Evolutionary conservation across 1,140 invertebrate species (phyloP).

Genomic region (Eriosoma lanigerum): DNA sequence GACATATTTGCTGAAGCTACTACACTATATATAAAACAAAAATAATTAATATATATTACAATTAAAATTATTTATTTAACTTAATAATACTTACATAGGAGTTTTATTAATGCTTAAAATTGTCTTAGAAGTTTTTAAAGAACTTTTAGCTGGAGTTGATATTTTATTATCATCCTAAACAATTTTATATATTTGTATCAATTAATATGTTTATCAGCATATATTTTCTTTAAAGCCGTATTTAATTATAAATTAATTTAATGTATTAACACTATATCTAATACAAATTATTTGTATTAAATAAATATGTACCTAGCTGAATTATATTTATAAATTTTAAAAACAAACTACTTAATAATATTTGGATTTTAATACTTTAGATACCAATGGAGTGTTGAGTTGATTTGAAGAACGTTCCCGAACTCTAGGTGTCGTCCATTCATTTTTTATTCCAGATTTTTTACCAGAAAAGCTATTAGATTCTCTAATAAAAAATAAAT

Average conservation of each 20-base stretch:
- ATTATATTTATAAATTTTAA: too few relatives aligned
- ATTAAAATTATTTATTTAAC: background rate
- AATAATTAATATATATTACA: background rate
- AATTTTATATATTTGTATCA: too few relatives aligned
- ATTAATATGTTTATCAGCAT: too few relatives aligned
- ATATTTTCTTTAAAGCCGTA: too few relatives aligned
- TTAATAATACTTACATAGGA: conserved; percentile 30
- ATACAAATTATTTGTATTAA: too few relatives aligned
- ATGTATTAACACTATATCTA: too few relatives aligned
- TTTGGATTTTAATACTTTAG: conserved; percentile 4
- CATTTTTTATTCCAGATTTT: background rate
- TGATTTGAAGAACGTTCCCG: background rate
- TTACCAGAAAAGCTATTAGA: background rate
- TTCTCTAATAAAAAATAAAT: background rate
- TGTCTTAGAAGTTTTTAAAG: conserved; percentile 26
- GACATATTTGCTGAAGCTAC: conserved; percentile 13
- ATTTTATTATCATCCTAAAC: conserved; percentile 19
- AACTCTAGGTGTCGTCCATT: background rate
- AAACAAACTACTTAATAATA: background rate
- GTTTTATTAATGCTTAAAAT: conserved; percentile 2
- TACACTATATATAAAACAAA: background rate
- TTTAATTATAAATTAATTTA: too few relatives aligned
- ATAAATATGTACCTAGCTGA: too few relatives aligned
- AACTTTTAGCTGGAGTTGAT: background rate
- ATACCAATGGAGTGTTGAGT: conserved; percentile 4